A percentile compares a stretch with the other conserved stretches of the same genome.
These are phyloP conservation scores for Idaea biselata DNA, from an alignment of 2,888 invertebrate species.

Conservation along the genomic window DNA sequence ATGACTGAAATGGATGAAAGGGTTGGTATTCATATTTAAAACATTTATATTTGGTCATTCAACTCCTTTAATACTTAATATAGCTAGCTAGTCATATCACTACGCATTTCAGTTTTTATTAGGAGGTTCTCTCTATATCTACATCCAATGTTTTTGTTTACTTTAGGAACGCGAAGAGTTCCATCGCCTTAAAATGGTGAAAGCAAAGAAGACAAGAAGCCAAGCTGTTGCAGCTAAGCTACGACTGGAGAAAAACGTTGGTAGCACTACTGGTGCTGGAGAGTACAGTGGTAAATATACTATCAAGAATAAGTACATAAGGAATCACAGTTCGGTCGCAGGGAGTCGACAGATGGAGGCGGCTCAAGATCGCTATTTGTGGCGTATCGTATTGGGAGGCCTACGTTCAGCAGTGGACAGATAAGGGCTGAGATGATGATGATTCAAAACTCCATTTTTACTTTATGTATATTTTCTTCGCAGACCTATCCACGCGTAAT, in stretches of 20 bases:
- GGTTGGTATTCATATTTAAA: slow-evolving; percentile 40
- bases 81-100: too few relatives aligned
- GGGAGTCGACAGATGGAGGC: too few relatives aligned
- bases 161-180: slow-evolving; percentile 73
- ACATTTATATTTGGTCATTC: not conserved
- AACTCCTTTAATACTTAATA: not conserved
- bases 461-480: not conserved
- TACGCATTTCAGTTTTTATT: too few relatives aligned
- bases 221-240: slow-evolving; percentile 34
- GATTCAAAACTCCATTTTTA: not conserved
- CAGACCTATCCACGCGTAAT: slow-evolving; percentile 5
- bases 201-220: slow-evolving; percentile 63
- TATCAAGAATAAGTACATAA: not conserved
- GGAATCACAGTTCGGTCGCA: too few relatives aligned
- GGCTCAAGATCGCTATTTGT: too few relatives aligned
- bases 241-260: slow-evolving; percentile 21
- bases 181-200: slow-evolving; percentile 73
- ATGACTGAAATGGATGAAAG: slow-evolving; percentile 72
- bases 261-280: slow-evolving; percentile 21
- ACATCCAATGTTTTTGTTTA: slow-evolving; percentile 13
- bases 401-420: too few relatives aligned
- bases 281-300: slow-evolving; percentile 25
- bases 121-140: too few relatives aligned
- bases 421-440: too few relatives aligned
- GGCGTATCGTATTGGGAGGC: too few relatives aligned